Conservation (phyloP, 2,797 vertebrate genomes). For the Gila robusta region DNA sequence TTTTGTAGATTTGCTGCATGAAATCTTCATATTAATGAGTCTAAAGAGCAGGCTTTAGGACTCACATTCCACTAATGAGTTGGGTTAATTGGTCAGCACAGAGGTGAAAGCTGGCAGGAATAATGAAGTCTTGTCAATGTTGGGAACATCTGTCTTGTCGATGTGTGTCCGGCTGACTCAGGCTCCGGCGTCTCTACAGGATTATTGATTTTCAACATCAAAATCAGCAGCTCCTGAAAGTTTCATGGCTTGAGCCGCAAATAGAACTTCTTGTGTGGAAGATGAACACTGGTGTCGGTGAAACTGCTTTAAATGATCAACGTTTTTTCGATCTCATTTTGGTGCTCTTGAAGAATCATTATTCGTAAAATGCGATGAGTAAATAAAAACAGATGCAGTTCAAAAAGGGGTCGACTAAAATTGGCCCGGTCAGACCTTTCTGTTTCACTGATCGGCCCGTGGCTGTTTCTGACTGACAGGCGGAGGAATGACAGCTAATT, state of each 20-base stretch:
- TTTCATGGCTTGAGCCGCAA: neutral
- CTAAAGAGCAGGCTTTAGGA: too few relatives aligned
- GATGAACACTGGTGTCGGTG: neutral
- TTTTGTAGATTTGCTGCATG: neutral
- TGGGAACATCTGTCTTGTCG: neutral
- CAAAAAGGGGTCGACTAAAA: neutral
- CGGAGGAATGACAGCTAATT: constrained; percentile 1
- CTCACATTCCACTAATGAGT: neutral
- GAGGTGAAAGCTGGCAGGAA: neutral
- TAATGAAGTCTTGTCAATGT: constrained; percentile 14
- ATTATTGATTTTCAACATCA: constrained; percentile 10
- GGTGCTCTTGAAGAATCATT: neutral
- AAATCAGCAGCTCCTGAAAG: neutral
- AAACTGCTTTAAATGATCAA: neutral
- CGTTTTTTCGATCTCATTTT: neutral
- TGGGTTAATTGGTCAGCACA: neutral
- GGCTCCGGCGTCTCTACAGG: neutral
- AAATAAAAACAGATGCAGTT: neutral
- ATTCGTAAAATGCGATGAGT: neutral
- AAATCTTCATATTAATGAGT: neutral
- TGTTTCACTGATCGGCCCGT: neutral
- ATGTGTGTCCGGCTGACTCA: neutral
- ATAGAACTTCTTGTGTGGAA: neutral
- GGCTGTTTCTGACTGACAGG: constrained; percentile 10
- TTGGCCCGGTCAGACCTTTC: neutral